phyloP scores from a whole-genome alignment of 2,113 vertebrate genomes.

The Sardina pilchardus region DNA sequence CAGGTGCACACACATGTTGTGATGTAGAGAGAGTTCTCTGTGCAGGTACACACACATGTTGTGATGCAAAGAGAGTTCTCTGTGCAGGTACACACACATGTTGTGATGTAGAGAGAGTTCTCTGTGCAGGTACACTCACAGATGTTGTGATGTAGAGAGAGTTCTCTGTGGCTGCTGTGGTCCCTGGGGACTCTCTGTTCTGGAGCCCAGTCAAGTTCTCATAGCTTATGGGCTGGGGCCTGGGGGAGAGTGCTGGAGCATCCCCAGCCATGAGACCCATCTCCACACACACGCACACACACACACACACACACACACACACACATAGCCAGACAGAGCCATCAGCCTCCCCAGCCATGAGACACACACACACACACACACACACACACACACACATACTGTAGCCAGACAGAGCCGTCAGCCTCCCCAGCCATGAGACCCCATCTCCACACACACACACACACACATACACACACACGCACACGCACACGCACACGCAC shows the following conservation, averaged over 20 bases:
- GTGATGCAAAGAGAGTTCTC: no score
- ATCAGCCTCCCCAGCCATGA: slow-evolving; percentile 42
- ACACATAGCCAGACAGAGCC: no score
- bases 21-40: no score
- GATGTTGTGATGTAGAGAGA: neutral
- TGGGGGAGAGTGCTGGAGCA: slow-evolving; percentile 40
- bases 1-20: neutral
- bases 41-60: neutral
- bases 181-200: neutral
- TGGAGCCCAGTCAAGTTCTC: neutral
- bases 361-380: no score
- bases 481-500: no score
- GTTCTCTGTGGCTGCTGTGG: neutral
- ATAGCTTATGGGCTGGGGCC: slow-evolving; percentile 20
- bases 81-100: neutral
- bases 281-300: neutral
- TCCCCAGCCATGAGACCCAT: slow-evolving; percentile 29
- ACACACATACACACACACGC: no score
- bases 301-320: no score
- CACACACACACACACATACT: no score
- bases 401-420: no score
- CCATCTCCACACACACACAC: no score
- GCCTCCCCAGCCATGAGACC: no score
- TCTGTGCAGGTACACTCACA: neutral
- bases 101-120: no score